Evolutionary conservation across 2,888 invertebrate species (phyloP).

Genomic region (Cataglyphis altisquamis): DNA sequence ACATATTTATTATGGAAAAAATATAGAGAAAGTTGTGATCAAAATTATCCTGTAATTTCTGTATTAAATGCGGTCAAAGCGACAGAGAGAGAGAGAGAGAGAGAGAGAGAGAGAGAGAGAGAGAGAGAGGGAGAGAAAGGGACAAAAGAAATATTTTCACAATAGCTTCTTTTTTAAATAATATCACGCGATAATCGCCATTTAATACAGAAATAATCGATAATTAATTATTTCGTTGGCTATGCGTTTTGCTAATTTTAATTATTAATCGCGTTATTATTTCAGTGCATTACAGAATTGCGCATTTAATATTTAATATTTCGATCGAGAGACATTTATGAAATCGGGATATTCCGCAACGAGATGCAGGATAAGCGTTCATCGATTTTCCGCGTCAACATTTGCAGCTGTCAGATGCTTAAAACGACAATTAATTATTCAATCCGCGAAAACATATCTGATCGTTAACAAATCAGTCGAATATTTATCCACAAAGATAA

Average conservation of each 20-base stretch:
- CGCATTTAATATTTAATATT: conserved; percentile 21
- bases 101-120: background rate
- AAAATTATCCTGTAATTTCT: background rate
- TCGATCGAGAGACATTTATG: background rate
- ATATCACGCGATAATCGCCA: background rate
- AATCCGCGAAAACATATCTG: background rate
- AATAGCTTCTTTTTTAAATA: background rate
- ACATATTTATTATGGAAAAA: background rate
- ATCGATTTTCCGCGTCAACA: conserved; percentile 23
- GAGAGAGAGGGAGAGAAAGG: background rate
- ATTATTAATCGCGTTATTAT: conserved; percentile 3
- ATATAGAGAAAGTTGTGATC: background rate
- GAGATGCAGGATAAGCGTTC: background rate
- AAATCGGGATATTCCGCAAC: background rate
- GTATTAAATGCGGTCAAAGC: background rate
- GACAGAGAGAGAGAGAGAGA: background rate
- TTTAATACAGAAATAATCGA: conserved; percentile 22
- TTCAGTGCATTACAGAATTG: background rate
- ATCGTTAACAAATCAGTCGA: conserved; percentile 19
- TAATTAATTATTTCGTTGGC: background rate
- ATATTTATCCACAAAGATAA: background rate
- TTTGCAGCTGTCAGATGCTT: conserved; percentile 28
- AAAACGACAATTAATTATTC: conserved; percentile 26
- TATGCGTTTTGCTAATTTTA: background rate
- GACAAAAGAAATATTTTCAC: background rate